Evolutionary conservation across 2,797 vertebrate genomes (phyloP), one percentile per base, ranked within the genome.

Genomic region (Poecilia velifera): DNA sequence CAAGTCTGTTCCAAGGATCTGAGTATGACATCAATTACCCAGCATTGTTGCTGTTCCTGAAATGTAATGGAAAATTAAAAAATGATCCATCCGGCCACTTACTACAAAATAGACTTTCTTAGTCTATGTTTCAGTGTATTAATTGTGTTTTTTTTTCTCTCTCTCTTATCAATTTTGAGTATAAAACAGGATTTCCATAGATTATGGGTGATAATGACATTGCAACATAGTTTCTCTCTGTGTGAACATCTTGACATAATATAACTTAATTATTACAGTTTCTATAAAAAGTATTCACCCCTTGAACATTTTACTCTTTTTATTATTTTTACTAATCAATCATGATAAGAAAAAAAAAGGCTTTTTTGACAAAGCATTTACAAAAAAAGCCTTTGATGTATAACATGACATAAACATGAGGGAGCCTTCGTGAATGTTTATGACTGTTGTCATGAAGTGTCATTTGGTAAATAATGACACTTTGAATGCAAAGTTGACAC

Each of bases 181-280:
- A 83, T 90, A 84, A 82, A 90, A 90, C 83, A 92, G 73, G 87
- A 85, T 86, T 53, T 25, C 82, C 84, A 90, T 82, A 84, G 82
- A 81, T 88, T 72, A 59, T 22, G 81, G 71, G 74, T 28, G 72
- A 34, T 55, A 76, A 76, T 75, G 76, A 79, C 80, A 59, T 90
- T 86, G 87, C 87, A 88, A 84, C 14, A 66, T 76, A 82, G n/a
- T 70, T 76, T 83, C 73, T 80, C 76, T 76, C 75, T 62, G 53
- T 83, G 86, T 78, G 81, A 89, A 91, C 79, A 74, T 80, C 81
- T 71, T 77, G 79, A 74, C 72, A 13, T 36, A 68, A 55, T 80
- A 47, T 59, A 76, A 47, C 2, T 2, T 3, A 34, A 45, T 68
- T 25, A 25, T 41, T 55, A 9, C 53, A 55, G 3, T n/a, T 55